Percentiles rank a stretch among this genome's conserved stretches.
phyloP scores from a whole-genome alignment of 1,140 invertebrate species.

The Drosophila auraria region DNA sequence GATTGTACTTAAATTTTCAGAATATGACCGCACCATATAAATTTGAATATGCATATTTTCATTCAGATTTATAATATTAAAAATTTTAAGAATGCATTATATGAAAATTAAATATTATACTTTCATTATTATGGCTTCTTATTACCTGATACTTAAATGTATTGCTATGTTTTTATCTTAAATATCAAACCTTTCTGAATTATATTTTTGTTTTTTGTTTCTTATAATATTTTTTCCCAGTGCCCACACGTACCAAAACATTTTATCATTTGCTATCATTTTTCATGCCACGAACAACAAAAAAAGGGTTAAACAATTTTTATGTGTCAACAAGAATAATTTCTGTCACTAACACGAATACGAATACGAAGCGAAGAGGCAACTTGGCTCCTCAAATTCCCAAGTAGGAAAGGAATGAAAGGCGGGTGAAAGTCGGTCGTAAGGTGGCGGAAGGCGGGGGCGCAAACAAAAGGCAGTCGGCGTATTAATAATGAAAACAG shows the following conservation, averaged over 20 bases:
- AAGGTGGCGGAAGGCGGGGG: slow-evolving; percentile 7
- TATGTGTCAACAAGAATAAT: slow-evolving; percentile 83
- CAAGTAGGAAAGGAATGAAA: slow-evolving; percentile 10
- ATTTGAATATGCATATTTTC: no score
- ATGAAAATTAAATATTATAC: no score
- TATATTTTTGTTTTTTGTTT: not conserved
- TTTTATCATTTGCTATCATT: slow-evolving; percentile 73
- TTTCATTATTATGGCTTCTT: no score
- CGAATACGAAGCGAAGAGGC: slow-evolving; percentile 18
- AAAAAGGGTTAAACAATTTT: slow-evolving; percentile 79
- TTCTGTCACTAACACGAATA: slow-evolving; percentile 67
- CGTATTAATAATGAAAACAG: slow-evolving; percentile 74
- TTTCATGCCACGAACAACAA: slow-evolving; percentile 49
- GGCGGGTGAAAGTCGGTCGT: slow-evolving; percentile 34
- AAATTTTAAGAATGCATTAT: no score
- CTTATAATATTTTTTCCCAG: no score
- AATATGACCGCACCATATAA: no score
- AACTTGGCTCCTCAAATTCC: slow-evolving; percentile 66
- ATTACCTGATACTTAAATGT: no score
- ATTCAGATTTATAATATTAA: no score
- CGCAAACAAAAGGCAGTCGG: slow-evolving; percentile 56
- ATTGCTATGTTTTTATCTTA: no score
- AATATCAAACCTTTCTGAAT: no score
- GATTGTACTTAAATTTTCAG: no score
- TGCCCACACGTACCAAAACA: slow-evolving; percentile 16